phyloP scores from a whole-genome alignment of 2,888 invertebrate genomes.

The Dendrolimus houi region DNA sequence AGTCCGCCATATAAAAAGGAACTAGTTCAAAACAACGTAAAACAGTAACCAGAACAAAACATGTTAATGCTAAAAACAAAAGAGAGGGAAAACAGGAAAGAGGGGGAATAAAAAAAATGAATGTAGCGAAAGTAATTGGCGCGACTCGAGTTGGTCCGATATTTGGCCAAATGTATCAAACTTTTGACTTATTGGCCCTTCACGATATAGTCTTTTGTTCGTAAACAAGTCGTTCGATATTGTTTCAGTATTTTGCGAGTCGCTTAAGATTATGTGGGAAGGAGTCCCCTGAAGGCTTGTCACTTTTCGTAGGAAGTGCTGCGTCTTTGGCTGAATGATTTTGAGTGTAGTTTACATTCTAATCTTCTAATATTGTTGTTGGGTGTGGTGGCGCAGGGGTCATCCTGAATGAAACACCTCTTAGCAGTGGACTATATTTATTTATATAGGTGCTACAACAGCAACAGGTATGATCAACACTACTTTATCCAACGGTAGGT shows the following conservation, averaged over 20 bases:
- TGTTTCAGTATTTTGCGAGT: conserved; percentile 1
- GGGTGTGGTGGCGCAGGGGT: no score
- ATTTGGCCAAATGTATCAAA: conserved; percentile 16
- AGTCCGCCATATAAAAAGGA: background rate
- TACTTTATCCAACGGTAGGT: no score
- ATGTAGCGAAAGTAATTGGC: conserved; percentile 38
- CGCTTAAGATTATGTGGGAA: no score
- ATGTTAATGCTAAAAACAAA: conserved; percentile 17
- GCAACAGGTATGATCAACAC: no score
- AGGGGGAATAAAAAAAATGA: conserved; percentile 32
- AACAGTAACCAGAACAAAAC: background rate
- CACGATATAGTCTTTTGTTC: conserved; percentile 16
- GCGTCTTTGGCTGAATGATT: no score
- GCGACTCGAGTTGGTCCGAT: conserved; percentile 23
- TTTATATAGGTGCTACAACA: no score
- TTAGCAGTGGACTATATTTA: no score
- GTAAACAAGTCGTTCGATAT: conserved; percentile 14
- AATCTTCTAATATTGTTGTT: no score
- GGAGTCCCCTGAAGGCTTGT: no score
- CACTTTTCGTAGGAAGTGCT: no score
- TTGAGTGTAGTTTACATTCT: no score
- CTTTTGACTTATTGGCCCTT: conserved; percentile 27
- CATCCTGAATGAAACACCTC: no score
- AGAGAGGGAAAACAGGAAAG: conserved; percentile 23
- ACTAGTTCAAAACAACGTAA: background rate